Conservation (phyloP, 2,888 invertebrate species). For the Abrostola tripartita region DNA sequence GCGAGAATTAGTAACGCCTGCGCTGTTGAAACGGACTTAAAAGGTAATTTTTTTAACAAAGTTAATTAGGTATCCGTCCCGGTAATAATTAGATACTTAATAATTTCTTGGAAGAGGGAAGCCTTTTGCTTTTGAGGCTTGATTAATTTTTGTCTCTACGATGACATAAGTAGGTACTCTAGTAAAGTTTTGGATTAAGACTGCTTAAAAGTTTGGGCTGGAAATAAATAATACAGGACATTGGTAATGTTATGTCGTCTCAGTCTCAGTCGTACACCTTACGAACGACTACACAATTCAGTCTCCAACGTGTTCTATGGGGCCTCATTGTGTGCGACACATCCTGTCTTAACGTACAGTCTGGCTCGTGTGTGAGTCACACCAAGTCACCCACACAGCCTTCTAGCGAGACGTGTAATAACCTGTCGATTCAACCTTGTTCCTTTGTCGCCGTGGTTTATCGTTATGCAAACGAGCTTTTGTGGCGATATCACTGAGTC, state of each 20-base stretch:
- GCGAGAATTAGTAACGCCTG: not conserved
- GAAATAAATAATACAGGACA: too few relatives aligned
- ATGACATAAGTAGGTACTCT: too few relatives aligned
- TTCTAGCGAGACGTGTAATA: constrained; percentile 73
- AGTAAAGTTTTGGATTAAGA: too few relatives aligned
- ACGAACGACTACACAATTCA: constrained; percentile 61
- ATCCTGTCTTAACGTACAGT: constrained; percentile 62
- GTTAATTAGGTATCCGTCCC: not conserved
- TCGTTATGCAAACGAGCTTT: constrained; percentile 77
- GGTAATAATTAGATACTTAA: too few relatives aligned
- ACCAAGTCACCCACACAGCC: constrained; percentile 61
- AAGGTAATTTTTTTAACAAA: not conserved
- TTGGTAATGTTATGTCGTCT: too few relatives aligned
- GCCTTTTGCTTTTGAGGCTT: too few relatives aligned
- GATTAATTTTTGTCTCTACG: too few relatives aligned
- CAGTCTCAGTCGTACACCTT: constrained; percentile 40
- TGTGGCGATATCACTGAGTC: constrained; percentile 74
- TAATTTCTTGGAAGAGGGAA: too few relatives aligned
- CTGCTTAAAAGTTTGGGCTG: too few relatives aligned
- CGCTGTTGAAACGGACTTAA: not conserved
- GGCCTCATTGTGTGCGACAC: constrained; percentile 55
- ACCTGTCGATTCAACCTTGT: constrained; percentile 82
- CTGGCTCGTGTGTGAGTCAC: constrained; percentile 48
- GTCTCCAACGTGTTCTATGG: constrained; percentile 46
- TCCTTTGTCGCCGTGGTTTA: constrained; percentile 78